Conservation (phyloP, 2,113 vertebrate genomes). For the Anarhynchus alexandrinus region DNA sequence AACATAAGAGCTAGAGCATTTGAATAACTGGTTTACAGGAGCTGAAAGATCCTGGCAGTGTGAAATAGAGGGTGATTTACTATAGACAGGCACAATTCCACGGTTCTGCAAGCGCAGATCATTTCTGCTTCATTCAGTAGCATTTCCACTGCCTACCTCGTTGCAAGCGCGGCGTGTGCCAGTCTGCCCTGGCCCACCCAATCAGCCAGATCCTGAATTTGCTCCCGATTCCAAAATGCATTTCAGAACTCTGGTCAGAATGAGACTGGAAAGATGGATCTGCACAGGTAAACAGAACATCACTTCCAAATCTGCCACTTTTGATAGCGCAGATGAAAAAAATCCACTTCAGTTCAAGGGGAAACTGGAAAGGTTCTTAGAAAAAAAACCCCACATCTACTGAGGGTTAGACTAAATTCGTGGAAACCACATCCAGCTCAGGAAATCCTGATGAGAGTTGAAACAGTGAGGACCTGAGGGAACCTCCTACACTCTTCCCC, state of each 20-base stretch:
- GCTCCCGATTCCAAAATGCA: neutral
- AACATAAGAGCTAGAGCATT: neutral
- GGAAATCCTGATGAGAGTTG: neutral
- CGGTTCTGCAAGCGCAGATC: neutral
- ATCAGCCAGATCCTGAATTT: neutral
- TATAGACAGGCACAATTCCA: neutral
- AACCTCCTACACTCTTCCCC: neutral
- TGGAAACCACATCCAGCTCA: neutral
- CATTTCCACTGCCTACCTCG: neutral
- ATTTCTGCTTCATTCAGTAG: neutral
- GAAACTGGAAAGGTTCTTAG: neutral
- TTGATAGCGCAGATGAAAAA: fast-evolving
- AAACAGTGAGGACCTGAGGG: neutral
- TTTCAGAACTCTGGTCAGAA: neutral
- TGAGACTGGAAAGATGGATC: neutral
- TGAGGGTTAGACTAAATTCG: neutral
- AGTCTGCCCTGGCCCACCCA: neutral
- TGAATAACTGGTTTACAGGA: neutral
- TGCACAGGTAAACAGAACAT: neutral
- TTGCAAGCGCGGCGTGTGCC: neutral
- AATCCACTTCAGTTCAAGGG: neutral
- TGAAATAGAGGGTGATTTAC: neutral
- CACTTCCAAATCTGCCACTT: neutral
- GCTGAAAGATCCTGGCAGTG: neutral
- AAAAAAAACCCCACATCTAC: neutral